These are phyloP conservation scores for Melolontha melolontha DNA, from an alignment of 2,888 invertebrate genomes.

Conservation along the genomic window DNA sequence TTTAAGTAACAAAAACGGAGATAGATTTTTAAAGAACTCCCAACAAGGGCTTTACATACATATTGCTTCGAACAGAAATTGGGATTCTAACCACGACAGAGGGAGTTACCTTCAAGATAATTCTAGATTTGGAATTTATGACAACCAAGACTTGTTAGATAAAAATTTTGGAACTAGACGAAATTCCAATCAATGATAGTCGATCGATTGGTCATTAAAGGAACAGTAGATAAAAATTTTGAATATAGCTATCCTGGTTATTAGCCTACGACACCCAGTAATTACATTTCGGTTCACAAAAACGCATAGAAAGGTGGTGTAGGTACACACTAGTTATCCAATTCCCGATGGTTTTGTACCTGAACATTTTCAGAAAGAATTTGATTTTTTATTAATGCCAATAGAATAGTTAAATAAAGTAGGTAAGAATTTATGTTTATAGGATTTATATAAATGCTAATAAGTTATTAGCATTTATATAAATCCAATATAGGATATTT, in stretches of 20 bases:
- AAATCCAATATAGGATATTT: too few relatives aligned
- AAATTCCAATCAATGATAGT: constrained; percentile 58
- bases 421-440: too few relatives aligned
- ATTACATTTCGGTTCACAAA: constrained; percentile 35
- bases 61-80: constrained; percentile 49
- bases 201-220: constrained; percentile 49
- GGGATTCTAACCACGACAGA: constrained; percentile 53
- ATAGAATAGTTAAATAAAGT: too few relatives aligned
- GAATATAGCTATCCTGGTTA: constrained; percentile 19
- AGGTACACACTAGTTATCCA: constrained; percentile 38
- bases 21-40: constrained; percentile 59
- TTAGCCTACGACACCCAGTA: constrained; percentile 4
- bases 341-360: neutral
- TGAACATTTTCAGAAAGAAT: constrained; percentile 13
- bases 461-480: too few relatives aligned
- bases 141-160: constrained; percentile 56
- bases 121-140: constrained; percentile 55
- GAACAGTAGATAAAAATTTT: constrained; percentile 41
- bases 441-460: too few relatives aligned
- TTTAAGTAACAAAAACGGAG: constrained; percentile 68
- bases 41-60: constrained; percentile 58
- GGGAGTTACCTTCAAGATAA: constrained; percentile 55
- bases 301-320: constrained; percentile 42
- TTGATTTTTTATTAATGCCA: constrained; percentile 4
- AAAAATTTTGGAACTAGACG: constrained; percentile 55